These are phyloP conservation scores for Sebastes minor DNA, from an alignment of 2,797 vertebrate species.

Conservation along the genomic window DNA sequence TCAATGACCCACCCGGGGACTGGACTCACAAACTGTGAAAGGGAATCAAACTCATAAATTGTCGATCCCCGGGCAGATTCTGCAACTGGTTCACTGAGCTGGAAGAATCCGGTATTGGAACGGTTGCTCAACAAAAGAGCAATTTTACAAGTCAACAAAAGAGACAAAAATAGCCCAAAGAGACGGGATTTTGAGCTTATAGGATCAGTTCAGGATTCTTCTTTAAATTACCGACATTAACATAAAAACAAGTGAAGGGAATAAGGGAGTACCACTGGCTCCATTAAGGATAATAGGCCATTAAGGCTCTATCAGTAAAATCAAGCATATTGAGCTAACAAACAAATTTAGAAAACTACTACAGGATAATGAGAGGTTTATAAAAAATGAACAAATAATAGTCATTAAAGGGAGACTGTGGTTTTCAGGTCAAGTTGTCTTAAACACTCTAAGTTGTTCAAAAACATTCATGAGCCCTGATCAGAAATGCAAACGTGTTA, in stretches of 20 bases:
- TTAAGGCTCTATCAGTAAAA: conserved; percentile 41
- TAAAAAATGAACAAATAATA: neutral
- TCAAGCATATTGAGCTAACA: conserved; percentile 33
- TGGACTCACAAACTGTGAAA: conserved; percentile 34
- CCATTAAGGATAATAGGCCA: conserved; percentile 54
- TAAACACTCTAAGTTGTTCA: neutral
- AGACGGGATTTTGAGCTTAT: conserved; percentile 9
- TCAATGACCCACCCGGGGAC: conserved; percentile 42
- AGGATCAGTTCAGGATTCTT: conserved; percentile 29
- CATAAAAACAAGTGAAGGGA: conserved; percentile 54
- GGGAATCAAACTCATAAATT: conserved; percentile 63
- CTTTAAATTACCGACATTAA: conserved; percentile 46
- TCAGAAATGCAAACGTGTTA: neutral
- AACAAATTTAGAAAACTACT: conserved; percentile 35
- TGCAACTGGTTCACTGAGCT: conserved; percentile 14
- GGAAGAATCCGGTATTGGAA: neutral
- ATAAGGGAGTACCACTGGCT: conserved; percentile 20
- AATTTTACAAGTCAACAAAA: neutral
- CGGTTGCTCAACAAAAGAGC: neutral
- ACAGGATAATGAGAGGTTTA: conserved; percentile 22
- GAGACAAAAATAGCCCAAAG: conserved; percentile 1
- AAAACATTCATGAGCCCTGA: neutral
- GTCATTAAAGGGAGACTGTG: neutral
- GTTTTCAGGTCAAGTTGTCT: neutral
- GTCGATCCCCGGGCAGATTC: neutral